A percentile compares a stretch with the other conserved stretches of the same genome.
These are phyloP conservation scores for Catharus minimus DNA, from an alignment of 2,113 vertebrate species.

Conservation along the genomic window DNA sequence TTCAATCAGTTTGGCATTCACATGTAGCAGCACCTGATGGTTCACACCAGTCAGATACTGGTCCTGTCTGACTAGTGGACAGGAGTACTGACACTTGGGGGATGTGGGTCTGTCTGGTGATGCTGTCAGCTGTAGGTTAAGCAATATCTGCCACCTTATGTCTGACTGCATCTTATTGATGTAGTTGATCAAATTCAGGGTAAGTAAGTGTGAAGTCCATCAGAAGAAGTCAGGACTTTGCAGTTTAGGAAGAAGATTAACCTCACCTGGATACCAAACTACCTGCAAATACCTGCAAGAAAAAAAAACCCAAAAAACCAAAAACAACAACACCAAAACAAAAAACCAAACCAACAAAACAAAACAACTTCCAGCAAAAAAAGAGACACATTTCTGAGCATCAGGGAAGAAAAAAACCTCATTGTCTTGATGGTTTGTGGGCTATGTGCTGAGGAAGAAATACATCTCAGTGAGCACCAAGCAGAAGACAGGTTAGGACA, in stretches of 20 bases:
- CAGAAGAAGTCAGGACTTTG: background rate
- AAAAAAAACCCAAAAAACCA: background rate
- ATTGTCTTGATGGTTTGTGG: background rate
- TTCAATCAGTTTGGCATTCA: background rate
- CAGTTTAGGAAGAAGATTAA: background rate
- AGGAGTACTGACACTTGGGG: background rate
- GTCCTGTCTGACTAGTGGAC: background rate
- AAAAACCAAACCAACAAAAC: no score
- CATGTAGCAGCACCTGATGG: background rate
- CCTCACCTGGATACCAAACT: background rate
- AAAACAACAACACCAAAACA: no score
- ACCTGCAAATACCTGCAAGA: background rate
- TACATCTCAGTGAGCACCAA: background rate
- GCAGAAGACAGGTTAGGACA: background rate
- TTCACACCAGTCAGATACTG: background rate
- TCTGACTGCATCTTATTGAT: background rate
- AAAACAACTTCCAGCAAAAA: background rate
- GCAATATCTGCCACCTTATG: background rate
- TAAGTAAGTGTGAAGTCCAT: background rate
- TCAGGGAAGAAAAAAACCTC: background rate
- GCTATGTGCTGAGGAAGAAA: background rate
- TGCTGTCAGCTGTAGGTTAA: background rate
- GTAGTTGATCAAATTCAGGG: background rate
- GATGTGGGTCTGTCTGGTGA: rapidly evolving
- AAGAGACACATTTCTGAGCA: background rate